A percentile compares a stretch with the other conserved stretches of the same genome.
Evolutionary conservation across 2,797 vertebrate genomes (phyloP).

Genomic region (Sebastiscus tertius): DNA sequence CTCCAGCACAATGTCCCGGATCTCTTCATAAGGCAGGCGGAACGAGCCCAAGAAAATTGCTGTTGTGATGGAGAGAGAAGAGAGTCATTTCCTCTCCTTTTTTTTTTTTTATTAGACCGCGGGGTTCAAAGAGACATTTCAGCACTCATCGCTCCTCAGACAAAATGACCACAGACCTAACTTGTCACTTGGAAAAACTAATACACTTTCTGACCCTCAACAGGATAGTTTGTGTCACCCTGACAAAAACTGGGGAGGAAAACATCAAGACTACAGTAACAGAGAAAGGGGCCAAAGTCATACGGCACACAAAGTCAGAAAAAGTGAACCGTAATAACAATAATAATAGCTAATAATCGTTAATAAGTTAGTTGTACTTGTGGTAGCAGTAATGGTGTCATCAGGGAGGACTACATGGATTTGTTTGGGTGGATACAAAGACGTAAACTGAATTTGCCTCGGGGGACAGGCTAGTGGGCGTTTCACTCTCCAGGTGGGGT

Average conservation of each 20-base stretch:
- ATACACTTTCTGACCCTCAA: slow-evolving; percentile 52
- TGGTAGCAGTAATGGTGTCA: not conserved
- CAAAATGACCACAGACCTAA: slow-evolving; percentile 71
- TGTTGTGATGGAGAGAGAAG: slow-evolving; percentile 81
- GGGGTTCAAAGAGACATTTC: slow-evolving; percentile 70
- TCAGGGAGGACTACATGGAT: slow-evolving; percentile 17
- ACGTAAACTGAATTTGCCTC: slow-evolving; percentile 34
- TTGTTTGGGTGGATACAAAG: slow-evolving; percentile 49
- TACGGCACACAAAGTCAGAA: not conserved
- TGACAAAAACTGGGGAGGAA: slow-evolving; percentile 35
- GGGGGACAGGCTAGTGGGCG: slow-evolving; percentile 49
- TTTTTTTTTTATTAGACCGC: slow-evolving; percentile 58
- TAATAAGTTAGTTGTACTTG: not conserved
- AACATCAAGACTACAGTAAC: slow-evolving; percentile 32
- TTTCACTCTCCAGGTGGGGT: slow-evolving; percentile 64
- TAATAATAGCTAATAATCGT: not conserved
- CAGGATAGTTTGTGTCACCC: slow-evolving; percentile 49
- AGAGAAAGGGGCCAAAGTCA: not conserved
- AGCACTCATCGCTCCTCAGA: slow-evolving; percentile 59
- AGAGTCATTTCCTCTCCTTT: slow-evolving; percentile 70
- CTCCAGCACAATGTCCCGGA: slow-evolving; percentile 93
- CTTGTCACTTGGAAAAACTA: slow-evolving; percentile 67
- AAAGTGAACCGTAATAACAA: not conserved
- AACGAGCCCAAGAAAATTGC: slow-evolving; percentile 99
- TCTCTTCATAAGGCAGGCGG: slow-evolving; percentile 97